Conservation (phyloP, 2,113 vertebrate genomes). For the Donacobius atricapilla region DNA sequence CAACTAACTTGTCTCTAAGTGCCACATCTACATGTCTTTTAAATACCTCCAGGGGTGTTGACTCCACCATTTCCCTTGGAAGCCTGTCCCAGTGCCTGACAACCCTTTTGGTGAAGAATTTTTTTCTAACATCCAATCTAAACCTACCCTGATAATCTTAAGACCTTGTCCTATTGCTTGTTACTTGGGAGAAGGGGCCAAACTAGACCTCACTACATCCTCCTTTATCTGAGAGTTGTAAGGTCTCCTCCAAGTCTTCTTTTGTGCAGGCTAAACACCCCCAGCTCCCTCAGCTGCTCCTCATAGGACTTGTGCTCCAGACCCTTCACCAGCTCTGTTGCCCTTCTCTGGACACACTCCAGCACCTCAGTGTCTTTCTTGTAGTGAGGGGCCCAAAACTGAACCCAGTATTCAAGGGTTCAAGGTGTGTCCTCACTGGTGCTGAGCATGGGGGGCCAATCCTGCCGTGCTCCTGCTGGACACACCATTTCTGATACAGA, state of each 20-base stretch:
- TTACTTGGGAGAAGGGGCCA: fast-evolving
- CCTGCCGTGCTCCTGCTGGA: background rate
- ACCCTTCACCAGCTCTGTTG: background rate
- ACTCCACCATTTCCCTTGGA: background rate
- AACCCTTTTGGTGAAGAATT: background rate
- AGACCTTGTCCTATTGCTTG: background rate
- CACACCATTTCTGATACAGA: no score
- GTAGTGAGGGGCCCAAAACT: background rate
- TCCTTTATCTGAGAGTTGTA: background rate
- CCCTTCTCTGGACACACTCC: fast-evolving
- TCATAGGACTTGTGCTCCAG: background rate
- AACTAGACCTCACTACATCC: background rate
- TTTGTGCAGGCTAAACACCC: background rate
- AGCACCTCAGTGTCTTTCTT: background rate
- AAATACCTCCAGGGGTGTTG: background rate
- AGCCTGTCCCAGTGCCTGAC: background rate
- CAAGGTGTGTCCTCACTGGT: background rate
- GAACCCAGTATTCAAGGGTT: background rate
- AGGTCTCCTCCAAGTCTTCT: background rate
- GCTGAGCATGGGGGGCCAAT: background rate
- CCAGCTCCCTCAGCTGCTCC: background rate
- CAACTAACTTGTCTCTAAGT: background rate
- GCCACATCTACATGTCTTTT: background rate
- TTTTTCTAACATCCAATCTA: background rate
- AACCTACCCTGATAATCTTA: background rate